Evolutionary conservation across 2,888 invertebrate genomes (phyloP).

Genomic region (Argynnis bischoffii): DNA sequence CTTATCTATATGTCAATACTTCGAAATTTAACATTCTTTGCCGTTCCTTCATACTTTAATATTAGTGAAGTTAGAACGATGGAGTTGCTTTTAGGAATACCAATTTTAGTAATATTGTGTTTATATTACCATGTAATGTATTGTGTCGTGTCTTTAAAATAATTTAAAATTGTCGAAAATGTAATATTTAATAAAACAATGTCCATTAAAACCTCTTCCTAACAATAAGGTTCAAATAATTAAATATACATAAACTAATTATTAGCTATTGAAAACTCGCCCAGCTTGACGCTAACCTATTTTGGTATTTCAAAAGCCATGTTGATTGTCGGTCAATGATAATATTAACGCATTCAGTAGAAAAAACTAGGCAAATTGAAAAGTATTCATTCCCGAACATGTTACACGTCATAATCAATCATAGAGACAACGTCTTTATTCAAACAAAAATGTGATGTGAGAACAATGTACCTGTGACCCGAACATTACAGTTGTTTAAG

Average conservation of each 20-base stretch:
- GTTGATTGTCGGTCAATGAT: conserved; percentile 48
- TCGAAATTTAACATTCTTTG: too few species aligned
- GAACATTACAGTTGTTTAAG: conserved; percentile 44
- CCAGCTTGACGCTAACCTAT: conserved; percentile 28
- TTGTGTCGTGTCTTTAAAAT: too few species aligned
- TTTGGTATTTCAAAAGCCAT: conserved; percentile 32
- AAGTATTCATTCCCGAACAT: conserved; percentile 51
- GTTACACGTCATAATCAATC: conserved; percentile 65
- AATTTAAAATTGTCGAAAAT: too few species aligned
- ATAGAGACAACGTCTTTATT: conserved; percentile 72
- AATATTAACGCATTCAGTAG: conserved; percentile 55
- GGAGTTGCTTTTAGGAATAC: too few species aligned
- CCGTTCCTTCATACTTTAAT: too few species aligned
- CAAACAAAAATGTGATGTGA: conserved; percentile 32
- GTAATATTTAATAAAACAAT: too few species aligned
- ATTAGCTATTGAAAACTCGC: conserved; percentile 11
- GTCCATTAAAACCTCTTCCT: too few species aligned
- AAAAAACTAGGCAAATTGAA: conserved; percentile 56
- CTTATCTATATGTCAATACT: too few species aligned
- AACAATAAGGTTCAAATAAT: too few species aligned
- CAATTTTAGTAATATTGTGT: too few species aligned
- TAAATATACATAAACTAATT: neutral
- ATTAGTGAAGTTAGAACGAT: too few species aligned
- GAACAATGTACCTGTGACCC: conserved; percentile 29
- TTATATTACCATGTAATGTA: too few species aligned